A percentile compares a stretch with the other conserved stretches of the same genome.
These are phyloP conservation scores for Ranitomeya variabilis DNA, from an alignment of 2,113 vertebrate genomes.

Conservation along the genomic window DNA sequence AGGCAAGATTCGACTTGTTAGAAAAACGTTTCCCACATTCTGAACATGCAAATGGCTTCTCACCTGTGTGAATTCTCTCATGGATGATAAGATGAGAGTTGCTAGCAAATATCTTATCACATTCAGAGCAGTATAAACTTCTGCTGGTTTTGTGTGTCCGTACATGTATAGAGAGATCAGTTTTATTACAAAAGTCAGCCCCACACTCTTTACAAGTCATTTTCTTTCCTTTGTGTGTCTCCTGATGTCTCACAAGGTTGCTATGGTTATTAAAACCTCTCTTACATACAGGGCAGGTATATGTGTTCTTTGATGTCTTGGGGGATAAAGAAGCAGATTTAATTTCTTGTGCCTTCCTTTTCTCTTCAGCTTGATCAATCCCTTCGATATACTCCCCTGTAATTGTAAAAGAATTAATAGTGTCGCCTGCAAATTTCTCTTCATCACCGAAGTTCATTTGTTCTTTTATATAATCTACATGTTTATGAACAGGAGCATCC, in stretches of 20 bases:
- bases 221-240: constrained; percentile 38
- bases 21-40: constrained; percentile 16
- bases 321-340: not conserved
- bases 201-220: constrained; percentile 24
- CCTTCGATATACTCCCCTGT: constrained; percentile 34
- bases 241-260: constrained; percentile 21
- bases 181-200: constrained; percentile 38
- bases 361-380: not conserved
- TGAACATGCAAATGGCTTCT: constrained; percentile 10
- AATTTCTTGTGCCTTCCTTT: not conserved
- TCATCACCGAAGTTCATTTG: not conserved
- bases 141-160: constrained; percentile 10
- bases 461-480: not conserved
- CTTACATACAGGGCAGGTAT: constrained; percentile 28
- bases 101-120: constrained; percentile 7
- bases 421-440: not conserved
- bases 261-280: constrained; percentile 28
- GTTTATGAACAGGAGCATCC: not conserved
- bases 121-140: constrained; percentile 15
- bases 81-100: constrained; percentile 37
- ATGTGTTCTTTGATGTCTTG: not conserved
- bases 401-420: constrained; percentile 20
- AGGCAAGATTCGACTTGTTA: constrained; percentile 12
- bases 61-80: constrained; percentile 30
- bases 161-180: not conserved